Base-by-base conservation (phyloP, 2,888 invertebrate species). In the Agonopterix alstromeriana region DNA sequence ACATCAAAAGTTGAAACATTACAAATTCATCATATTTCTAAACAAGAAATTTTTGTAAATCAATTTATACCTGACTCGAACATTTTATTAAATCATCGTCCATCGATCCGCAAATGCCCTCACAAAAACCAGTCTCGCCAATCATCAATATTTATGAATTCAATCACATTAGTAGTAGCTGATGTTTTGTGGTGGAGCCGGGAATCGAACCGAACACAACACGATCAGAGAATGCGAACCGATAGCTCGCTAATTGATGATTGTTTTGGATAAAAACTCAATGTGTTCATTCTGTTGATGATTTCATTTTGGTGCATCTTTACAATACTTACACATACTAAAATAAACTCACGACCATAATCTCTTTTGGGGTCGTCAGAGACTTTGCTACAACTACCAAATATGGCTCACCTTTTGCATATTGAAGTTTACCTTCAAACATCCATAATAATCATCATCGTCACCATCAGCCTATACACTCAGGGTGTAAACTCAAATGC, bases 131-230 rank as follows among this genome's bases (percentile, higher is more conserved):
- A 43, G 17, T 45, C 52, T 14, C 54, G 55, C 17, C 14, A 35
- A 10, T 38, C 67, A 72, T 77, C 63, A 74, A 75, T 77, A 79
- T 81, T 78, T 67, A 82, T 72, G 60, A 70, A 68, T 66, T 64
- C 75, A 74, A 76, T 78, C 70, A 65, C 68, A 74, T 76, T 74
- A 75, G 57, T 61, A 64, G 61, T 54, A 53, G 53, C 27, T 60
- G 53, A 56, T 69, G 73, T 75, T 77, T 78, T 74, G 68, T 36
- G 10, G 8, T 58, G 49, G 53, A 56, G 47, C 17, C 45, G 49
- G 57, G 63, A 64, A 63, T 67, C 67, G 65, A 63, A 63, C 54
- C 56, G 54, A 47, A 53, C 49, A 56, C 56, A 55, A 65, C 73
- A 74, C 61, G 67, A 63, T 59, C 52, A 43, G 53, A 59, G 78